phyloP scores from a whole-genome alignment of 2,888 invertebrate genomes.

The Lampropteryx suffumata region DNA sequence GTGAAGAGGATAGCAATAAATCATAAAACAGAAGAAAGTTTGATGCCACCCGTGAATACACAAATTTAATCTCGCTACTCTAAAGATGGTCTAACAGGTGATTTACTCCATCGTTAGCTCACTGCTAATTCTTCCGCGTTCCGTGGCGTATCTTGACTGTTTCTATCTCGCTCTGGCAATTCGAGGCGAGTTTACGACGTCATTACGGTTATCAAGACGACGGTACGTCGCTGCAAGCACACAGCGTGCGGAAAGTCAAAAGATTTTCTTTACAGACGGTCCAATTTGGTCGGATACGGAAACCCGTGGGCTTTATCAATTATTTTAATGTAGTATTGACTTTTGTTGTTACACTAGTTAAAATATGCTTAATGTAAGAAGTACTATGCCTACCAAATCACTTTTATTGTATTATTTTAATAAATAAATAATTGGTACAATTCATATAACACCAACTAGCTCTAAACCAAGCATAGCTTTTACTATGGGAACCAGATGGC shows the following conservation, averaged over 20 bases:
- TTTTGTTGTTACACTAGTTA: no score
- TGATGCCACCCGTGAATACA: slow-evolving; percentile 33
- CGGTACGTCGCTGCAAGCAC: slow-evolving; percentile 47
- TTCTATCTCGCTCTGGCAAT: slow-evolving; percentile 58
- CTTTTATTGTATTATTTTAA: no score
- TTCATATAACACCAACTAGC: no score
- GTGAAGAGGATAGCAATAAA: slow-evolving; percentile 6
- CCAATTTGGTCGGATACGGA: slow-evolving; percentile 10
- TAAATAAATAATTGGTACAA: no score
- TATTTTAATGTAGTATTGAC: no score
- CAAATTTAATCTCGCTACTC: slow-evolving; percentile 54
- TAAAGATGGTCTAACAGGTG: slow-evolving; percentile 63
- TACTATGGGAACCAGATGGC: no score
- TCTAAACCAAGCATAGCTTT: no score
- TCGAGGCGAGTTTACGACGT: slow-evolving; percentile 70
- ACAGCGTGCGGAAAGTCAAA: slow-evolving; percentile 43
- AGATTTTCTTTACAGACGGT: slow-evolving; percentile 15
- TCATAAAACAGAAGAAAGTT: slow-evolving; percentile 12
- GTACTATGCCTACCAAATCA: no score
- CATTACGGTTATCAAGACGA: slow-evolving; percentile 70
- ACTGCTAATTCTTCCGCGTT: slow-evolving; percentile 78
- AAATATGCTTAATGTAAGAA: no score
- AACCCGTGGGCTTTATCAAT: background rate
- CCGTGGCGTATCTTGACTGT: slow-evolving; percentile 51
- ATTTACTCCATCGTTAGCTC: slow-evolving; percentile 74